These are phyloP conservation scores for Neria commutata DNA, from an alignment of 2,888 invertebrate species.

Conservation along the genomic window DNA sequence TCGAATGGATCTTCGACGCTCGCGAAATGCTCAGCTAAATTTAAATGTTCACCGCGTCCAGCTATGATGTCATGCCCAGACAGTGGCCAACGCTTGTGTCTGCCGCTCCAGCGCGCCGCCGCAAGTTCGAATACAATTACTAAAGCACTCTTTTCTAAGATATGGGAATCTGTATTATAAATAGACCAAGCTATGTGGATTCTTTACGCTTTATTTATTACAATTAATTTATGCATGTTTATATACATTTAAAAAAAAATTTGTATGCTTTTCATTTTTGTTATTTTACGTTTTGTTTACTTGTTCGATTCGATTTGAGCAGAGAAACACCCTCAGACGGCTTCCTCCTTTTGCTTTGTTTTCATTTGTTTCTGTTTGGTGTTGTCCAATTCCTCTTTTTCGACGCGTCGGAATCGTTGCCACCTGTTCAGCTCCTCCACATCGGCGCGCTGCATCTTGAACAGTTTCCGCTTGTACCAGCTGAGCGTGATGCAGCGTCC, in stretches of 20 bases:
- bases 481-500: conserved; percentile 55
- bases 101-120: not conserved
- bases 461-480: conserved; percentile 53
- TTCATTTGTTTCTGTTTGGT: conserved; percentile 40
- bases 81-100: too few relatives aligned
- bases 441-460: conserved; percentile 48
- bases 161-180: not conserved
- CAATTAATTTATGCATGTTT: too few relatives aligned
- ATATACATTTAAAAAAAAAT: not conserved
- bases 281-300: not conserved
- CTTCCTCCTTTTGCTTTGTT: not conserved
- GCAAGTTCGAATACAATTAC: not conserved
- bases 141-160: too few relatives aligned
- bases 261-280: conserved; percentile 3
- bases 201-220: too few relatives aligned
- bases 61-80: conserved; percentile 4
- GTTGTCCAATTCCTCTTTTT: conserved; percentile 47
- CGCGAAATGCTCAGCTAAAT: not conserved
- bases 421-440: conserved; percentile 46
- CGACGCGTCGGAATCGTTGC: conserved; percentile 46
- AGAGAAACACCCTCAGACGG: conserved; percentile 37
- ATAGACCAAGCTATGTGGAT: too few relatives aligned
- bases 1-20: too few relatives aligned
- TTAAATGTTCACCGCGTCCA: not conserved
- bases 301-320: not conserved